Evolutionary conservation across 2,797 vertebrate genomes (phyloP).

Genomic region (Enteromius anoplus): DNA sequence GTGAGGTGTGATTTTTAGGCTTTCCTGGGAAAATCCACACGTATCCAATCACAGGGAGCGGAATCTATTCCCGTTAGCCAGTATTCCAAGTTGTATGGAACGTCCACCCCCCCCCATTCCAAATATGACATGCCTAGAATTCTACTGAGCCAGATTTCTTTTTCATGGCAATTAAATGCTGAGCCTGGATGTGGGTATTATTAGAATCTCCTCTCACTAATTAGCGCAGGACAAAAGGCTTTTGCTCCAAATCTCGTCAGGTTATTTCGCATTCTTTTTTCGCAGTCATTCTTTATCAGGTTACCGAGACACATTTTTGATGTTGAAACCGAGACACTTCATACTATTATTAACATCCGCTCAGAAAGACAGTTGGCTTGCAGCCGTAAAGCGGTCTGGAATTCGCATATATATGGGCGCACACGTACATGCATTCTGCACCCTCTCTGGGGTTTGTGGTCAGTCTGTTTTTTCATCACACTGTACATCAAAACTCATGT

Average conservation of each 20-base stretch:
- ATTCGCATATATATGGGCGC: slow-evolving; percentile 23
- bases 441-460: slow-evolving; percentile 9
- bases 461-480: slow-evolving; percentile 10
- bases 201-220: slow-evolving; percentile 36
- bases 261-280: slow-evolving; percentile 30
- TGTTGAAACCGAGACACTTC: slow-evolving; percentile 39
- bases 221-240: slow-evolving; percentile 46
- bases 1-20: slow-evolving; percentile 32
- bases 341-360: slow-evolving; percentile 45
- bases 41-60: slow-evolving; percentile 25
- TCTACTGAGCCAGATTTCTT: slow-evolving; percentile 16
- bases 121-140: slow-evolving; percentile 26
- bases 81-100: slow-evolving; percentile 29
- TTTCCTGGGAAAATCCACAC: slow-evolving; percentile 46
- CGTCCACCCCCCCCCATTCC: not conserved
- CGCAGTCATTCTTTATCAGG: slow-evolving; percentile 38
- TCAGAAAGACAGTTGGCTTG: not conserved
- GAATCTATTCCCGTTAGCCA: slow-evolving; percentile 24
- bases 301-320: slow-evolving; percentile 43
- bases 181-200: slow-evolving; percentile 31
- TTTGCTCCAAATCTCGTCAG: slow-evolving; percentile 41
- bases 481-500: slow-evolving; percentile 40
- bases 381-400: slow-evolving; percentile 5
- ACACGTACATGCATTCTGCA: slow-evolving; percentile 23
- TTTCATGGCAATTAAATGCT: slow-evolving; percentile 33